Percentiles rank a stretch among this genome's conserved stretches.
These are phyloP conservation scores for Calliopum simillimum DNA, from an alignment of 2,888 invertebrate species.

Conservation along the genomic window DNA sequence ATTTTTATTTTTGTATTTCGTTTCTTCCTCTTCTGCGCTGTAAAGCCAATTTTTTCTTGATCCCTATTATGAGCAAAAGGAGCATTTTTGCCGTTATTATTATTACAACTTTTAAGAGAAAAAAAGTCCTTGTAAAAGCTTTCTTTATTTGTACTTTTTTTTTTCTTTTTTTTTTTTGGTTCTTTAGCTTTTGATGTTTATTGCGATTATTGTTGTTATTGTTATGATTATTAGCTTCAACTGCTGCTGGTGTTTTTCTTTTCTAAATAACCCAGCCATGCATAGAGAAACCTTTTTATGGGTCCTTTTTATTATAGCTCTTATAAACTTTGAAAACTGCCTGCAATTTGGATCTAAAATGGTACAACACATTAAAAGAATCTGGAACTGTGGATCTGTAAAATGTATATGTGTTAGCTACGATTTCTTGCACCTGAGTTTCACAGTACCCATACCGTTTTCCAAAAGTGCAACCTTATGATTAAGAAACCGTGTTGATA, in stretches of 20 bases:
- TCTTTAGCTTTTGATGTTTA: slow-evolving; percentile 8
- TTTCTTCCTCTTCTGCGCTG: not conserved
- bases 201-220: slow-evolving; percentile 1
- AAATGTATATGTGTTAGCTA: too few species aligned
- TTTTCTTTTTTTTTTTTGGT: not conserved
- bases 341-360: too few species aligned
- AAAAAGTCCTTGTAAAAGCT: not conserved
- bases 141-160: not conserved
- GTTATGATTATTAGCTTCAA: slow-evolving; percentile 11
- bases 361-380: too few species aligned
- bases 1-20: slow-evolving; percentile 6
- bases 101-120: not conserved
- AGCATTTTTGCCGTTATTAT: not conserved
- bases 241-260: not conserved
- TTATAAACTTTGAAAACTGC: too few species aligned
- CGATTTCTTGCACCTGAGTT: too few species aligned
- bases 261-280: too few species aligned
- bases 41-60: slow-evolving; percentile 17
- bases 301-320: not conserved
- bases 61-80: slow-evolving; percentile 17
- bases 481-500: too few species aligned
- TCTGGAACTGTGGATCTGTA: too few species aligned
- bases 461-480: too few species aligned
- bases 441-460: too few species aligned
- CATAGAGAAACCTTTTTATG: slow-evolving; percentile 7